Percentiles rank a stretch among this genome's conserved stretches.
phyloP scores from a whole-genome alignment of 37 sponge, comb jelly and placozoan species.

The Aphrocallistes beatrix region DNA sequence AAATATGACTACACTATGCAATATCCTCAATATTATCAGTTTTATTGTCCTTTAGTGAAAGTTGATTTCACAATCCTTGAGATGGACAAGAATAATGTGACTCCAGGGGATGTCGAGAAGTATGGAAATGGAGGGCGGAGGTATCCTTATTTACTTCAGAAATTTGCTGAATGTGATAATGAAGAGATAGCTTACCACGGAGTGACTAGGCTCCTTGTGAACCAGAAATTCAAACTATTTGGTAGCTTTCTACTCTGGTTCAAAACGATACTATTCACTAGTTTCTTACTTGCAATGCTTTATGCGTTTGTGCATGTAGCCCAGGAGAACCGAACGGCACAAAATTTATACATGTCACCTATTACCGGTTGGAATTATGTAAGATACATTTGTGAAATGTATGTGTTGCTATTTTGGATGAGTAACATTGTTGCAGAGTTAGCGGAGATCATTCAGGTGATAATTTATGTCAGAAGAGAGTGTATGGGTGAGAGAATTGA shows the following conservation, averaged over 20 bases:
- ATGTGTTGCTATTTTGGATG: not conserved
- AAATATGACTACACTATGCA: not conserved
- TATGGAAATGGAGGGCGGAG: not conserved
- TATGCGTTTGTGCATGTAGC: not conserved
- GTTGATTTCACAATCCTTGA: not conserved
- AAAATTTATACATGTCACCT: not conserved
- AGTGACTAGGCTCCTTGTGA: not conserved
- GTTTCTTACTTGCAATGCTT: not conserved
- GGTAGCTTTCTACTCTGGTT: not conserved
- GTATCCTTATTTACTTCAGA: not conserved
- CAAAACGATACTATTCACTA: not conserved
- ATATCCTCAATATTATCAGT: too few relatives aligned
- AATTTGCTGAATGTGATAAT: not conserved
- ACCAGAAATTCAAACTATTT: not conserved
- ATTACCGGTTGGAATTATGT: not conserved
- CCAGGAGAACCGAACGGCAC: not conserved
- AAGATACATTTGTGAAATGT: not conserved
- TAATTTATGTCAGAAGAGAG: not conserved
- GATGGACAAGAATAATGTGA: not conserved
- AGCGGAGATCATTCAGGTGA: not conserved
- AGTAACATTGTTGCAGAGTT: not conserved
- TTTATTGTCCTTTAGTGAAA: not conserved
- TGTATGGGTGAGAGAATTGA: not conserved
- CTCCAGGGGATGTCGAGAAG: not conserved
- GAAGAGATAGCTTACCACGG: slow-evolving; percentile 11